Evolutionary conservation across 2,797 vertebrate genomes (phyloP), one percentile per base, ranked within the genome.

Genomic region (Ambastaia sidthimunki): DNA sequence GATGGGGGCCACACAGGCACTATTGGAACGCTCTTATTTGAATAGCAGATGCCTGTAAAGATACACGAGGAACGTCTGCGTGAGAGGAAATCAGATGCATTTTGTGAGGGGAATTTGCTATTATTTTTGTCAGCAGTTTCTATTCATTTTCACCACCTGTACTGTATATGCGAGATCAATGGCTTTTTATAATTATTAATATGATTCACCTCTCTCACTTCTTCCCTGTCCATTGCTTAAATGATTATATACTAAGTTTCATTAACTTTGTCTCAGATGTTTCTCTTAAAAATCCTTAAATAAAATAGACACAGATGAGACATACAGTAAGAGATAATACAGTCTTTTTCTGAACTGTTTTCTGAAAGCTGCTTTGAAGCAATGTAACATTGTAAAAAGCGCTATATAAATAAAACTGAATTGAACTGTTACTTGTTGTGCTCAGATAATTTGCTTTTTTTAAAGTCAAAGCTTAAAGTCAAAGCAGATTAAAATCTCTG

Each of bases 41-140:
- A 72, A 79, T 55, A 79, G 69, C 70, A 79, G 76, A 72, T 72
- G 76, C 69, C 18, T 79, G 23, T 54, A 55, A 72, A 79, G 77
- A 79, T 79, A 72, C 21, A 79, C 28, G 21, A 44, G 50, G 69
- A 66, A 31, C 48, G 19, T 63, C 16, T 19, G 23, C 2, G 31
- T 72, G 69, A 79, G 77, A 34, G 12, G 47, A 79, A 79, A 72
- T 79, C 59, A 23, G 57, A 71, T 65, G 9, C 1, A 0, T 60
- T 71, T 28, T 34, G 25, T 50, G n/a, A 19, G n/a, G 25, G 31
- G 54, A n/a, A 62, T 50, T 9, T 63, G 44, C 25, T 28, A 47
- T 47, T 50, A 15, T 60, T 47, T 74, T 2, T 1, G 23, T 34
- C 54, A 70, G 31, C 19, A 23, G 11, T 2, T n/a, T 25, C 23